Evolutionary conservation across 1,140 invertebrate genomes (phyloP).

Genomic region (Pararge aegeria): DNA sequence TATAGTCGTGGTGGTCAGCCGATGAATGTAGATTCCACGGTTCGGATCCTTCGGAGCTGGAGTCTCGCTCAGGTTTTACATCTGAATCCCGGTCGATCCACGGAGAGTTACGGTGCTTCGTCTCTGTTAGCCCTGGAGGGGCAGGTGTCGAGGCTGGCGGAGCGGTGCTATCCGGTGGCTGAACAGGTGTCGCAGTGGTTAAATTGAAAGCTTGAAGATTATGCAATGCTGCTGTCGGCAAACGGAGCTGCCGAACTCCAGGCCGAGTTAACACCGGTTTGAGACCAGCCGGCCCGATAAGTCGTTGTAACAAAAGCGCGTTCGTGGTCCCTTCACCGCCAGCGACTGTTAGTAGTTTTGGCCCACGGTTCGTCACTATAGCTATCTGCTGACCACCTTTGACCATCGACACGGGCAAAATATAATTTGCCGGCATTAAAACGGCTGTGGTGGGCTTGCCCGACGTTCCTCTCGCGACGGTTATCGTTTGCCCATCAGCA

Average conservation of each 20-base stretch:
- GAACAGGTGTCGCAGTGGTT: conserved; percentile 43
- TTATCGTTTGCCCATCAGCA: conserved; percentile 78
- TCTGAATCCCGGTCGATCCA: conserved; percentile 57
- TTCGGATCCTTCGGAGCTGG: conserved; percentile 57
- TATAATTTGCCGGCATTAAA: conserved; percentile 84
- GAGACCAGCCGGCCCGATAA: conserved; percentile 73
- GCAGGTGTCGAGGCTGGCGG: conserved; percentile 42
- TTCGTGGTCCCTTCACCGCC: conserved; percentile 74
- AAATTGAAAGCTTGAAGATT: conserved; percentile 75
- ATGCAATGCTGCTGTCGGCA: conserved; percentile 72
- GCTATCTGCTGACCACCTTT: conserved; percentile 86
- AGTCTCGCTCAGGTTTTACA: conserved; percentile 54
- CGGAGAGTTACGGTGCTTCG: conserved; percentile 50
- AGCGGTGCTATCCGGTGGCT: conserved; percentile 55
- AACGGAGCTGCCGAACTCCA: conserved; percentile 69
- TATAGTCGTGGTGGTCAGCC: conserved; percentile 56
- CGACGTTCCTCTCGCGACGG: conserved; percentile 66
- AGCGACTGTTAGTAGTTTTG: conserved; percentile 82
- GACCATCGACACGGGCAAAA: conserved; percentile 85
- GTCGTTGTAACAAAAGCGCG: conserved; percentile 69
- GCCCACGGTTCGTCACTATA: conserved; percentile 84
- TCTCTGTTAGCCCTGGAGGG: conserved; percentile 58
- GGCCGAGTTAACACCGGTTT: conserved; percentile 70
- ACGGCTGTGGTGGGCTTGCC: conserved; percentile 81
- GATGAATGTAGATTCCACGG: conserved; percentile 54